Base-by-base conservation (phyloP, 1,140 invertebrate species). In the Drosophila subobscura region DNA sequence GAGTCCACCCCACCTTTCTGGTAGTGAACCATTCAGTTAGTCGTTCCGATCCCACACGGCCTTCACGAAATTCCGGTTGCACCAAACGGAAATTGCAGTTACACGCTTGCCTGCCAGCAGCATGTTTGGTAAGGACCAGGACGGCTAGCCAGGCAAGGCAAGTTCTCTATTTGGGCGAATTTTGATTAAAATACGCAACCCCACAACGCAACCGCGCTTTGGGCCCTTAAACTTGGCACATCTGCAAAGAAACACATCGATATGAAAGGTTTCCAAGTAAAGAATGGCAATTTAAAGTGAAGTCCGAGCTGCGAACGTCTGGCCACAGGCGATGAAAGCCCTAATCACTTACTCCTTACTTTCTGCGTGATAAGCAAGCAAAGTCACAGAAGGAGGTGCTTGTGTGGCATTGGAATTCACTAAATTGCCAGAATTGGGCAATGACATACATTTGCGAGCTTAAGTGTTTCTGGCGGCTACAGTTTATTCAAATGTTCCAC, bases 81-180 rank as follows among this genome's bases (percentile, higher is more conserved):
- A 77, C 16, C 77, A 61, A 77, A 74, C 81, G 81, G 81, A 85
- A 85, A 85, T 85, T 85, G 81, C 81, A 85, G 86, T 85, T 85
- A 80, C 74, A 75, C 81, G 61, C 65, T 72, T 67, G 73, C 81
- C 63, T 75, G 55, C 57, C 58, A 54, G 50, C 46, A 29, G 7
- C 56, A 63, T 51, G 46, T 29, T 50, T 45, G 47, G 29, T 14
- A 37, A 33, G 55, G 4, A 37, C 20, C 23, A 14, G 49, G 10
- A 4, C 22, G n/a, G 29, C 16, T 37, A 37, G 10, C 12, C 29
- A 23, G 42, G 20, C 53, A 42, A 22, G 45, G 56, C 22, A 42
- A 14, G 59, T 65, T 67, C 55, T 42, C 23, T 20, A 12, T 49
- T 47, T 20, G 16, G n/a, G 33, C 25, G 42, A 29, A 22, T 29